phyloP scores from a whole-genome alignment of 1,140 invertebrate genomes.

The Epicauta chinensis region DNA sequence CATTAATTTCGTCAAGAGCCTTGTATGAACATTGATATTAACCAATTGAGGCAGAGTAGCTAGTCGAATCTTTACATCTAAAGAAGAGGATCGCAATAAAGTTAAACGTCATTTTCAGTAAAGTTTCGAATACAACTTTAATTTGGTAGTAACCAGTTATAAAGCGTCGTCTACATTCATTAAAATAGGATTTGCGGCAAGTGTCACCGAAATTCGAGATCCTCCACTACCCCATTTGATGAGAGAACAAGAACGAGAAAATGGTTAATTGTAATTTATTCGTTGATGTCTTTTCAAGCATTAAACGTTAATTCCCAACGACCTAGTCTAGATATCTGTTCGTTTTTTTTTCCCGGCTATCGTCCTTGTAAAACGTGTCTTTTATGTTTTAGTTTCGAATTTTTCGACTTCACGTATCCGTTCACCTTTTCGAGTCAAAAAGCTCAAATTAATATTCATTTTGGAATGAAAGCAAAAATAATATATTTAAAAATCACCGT shows the following conservation, averaged over 20 bases:
- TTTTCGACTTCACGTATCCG: too few relatives aligned
- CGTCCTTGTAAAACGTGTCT: too few relatives aligned
- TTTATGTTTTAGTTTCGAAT: too few relatives aligned
- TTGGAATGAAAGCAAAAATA: conserved; percentile 7
- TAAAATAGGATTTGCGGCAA: conserved; percentile 10
- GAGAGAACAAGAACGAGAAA: background rate
- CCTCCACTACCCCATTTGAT: conserved; percentile 1
- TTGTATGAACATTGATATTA: background rate
- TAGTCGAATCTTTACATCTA: too few relatives aligned
- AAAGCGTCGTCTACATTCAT: conserved; percentile 7
- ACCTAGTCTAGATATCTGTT: too few relatives aligned
- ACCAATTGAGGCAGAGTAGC: background rate
- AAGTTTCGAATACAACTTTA: conserved; percentile 10
- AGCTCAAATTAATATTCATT: conserved; percentile 11
- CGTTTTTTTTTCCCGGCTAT: too few relatives aligned
- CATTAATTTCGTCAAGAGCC: too few relatives aligned
- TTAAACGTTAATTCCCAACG: too few relatives aligned
- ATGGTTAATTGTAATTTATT: conserved; percentile 10
- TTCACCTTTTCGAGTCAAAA: background rate
- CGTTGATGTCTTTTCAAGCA: background rate
- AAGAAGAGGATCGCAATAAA: conserved; percentile 1
- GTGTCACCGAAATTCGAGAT: conserved; percentile 9
- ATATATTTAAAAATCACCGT: conserved; percentile 8
- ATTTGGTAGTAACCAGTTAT: conserved; percentile 8
- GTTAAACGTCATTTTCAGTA: conserved; percentile 7